Evolutionary conservation across 23 tunicate genomes (phyloP), one percentile per base, ranked within the genome.

Genomic region (Ascidia mentula): DNA sequence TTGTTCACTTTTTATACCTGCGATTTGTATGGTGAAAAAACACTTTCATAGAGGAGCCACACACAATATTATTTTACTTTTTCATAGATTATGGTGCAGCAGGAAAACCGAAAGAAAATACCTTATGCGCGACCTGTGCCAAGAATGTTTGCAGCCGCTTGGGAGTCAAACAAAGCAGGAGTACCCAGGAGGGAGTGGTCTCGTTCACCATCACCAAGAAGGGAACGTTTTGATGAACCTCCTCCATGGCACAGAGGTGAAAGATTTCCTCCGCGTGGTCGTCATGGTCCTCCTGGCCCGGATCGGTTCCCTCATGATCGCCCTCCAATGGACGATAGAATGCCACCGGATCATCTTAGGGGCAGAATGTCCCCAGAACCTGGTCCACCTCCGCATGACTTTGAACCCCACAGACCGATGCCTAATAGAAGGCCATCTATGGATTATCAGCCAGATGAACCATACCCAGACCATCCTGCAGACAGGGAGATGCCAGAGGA

Each of bases 121-220:
- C 87, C 99, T 18, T 95, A 79, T 59, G 88, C 96, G 20, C 84
- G 95, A 18, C 99, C 99, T 32, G 99, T 95, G 30, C 99, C 99
- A 4, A 79, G 91, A 37, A 94, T 86, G 26, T 95, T 95, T 69
- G 96, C 87, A 71, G 86, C 86, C 30, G 99, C 99, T 18, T 95
- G 99, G 99, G 99, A 95, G 33, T 86, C 91, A 20, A 95, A 95
- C 65, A 95, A 89, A 69, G 99, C 90, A 73, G 96, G 90, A 1
- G 84, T 82, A 8, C 84, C 83, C 17, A 82, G 82, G 0, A 72
- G 60, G 59, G 70, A 79, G 15, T 36, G 74, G 33, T 78, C 87
- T 6, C 80, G 97, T 8, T 92, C 92, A 6, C 88, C 88, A 8
- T 88, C 89, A 33, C 83, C 83, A 42, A 74, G 89, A 74, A 31